Evolutionary conservation across 2,888 invertebrate species (phyloP).

Genomic region (Megaustenia siamemsis): DNA sequence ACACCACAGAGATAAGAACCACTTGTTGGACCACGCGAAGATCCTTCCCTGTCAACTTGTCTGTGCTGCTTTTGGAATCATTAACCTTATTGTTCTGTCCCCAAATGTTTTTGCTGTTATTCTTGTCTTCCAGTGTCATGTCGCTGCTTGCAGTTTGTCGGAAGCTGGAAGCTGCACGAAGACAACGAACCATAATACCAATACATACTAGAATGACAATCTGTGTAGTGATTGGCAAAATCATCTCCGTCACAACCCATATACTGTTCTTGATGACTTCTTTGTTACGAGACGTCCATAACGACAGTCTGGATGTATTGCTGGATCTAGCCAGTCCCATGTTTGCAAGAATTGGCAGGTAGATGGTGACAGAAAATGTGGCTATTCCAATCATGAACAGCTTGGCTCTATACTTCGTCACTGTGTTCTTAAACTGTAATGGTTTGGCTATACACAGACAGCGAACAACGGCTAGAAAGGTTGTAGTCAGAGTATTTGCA

Average conservation of each 20-base stretch:
- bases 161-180: background rate
- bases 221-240: slow-evolving; percentile 19
- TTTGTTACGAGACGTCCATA: slow-evolving; percentile 1
- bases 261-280: background rate
- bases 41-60: slow-evolving; percentile 7
- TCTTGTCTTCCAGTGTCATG: no score
- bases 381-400: background rate
- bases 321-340: background rate
- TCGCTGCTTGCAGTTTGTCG: slow-evolving; percentile 6
- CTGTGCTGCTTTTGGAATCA: background rate
- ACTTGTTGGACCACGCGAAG: slow-evolving; percentile 25
- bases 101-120: no score
- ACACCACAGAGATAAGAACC: slow-evolving; percentile 23
- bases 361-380: background rate
- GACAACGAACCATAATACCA: background rate
- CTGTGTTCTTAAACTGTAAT: slow-evolving; percentile 29
- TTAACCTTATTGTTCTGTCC: background rate
- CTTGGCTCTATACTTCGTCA: background rate
- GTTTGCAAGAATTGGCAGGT: slow-evolving; percentile 12
- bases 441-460: slow-evolving; percentile 37
- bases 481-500: background rate
- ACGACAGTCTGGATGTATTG: background rate
- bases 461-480: slow-evolving; percentile 21
- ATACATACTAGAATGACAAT: slow-evolving; percentile 5
- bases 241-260: background rate